Base-by-base conservation (phyloP, 2,113 vertebrate species). In the Myiagra hebetior region DNA sequence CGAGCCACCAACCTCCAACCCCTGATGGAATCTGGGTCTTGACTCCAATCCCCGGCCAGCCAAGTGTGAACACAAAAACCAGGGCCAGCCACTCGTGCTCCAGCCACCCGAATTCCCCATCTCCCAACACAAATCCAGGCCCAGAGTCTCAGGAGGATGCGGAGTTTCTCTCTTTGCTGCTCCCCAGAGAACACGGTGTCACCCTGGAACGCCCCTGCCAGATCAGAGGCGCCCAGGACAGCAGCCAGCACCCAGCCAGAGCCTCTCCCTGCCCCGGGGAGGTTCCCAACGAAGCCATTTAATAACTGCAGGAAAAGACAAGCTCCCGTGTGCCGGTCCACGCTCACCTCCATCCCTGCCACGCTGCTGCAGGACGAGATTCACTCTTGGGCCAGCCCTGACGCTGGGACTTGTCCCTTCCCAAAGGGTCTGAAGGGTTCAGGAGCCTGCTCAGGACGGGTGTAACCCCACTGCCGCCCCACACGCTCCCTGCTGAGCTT, bases 131-230 rank as follows among this genome's bases (percentile, higher is more conserved):
- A 33, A 69, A 69, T 4, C 67, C 75, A 49, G 74, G 9, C 49
- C 56, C 44, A 1, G 42, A 4, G 4, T 0, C 19, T 1, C 57
- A 11, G 0, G 5, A 39, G 64, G 47, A 57, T 49, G 1, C 0
- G 0, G 35, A 35, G 22, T 72, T 68, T 12, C 24, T 26, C 18
- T 1, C 62, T 68, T 23, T 21, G 62, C 35, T 7, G 28, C 41
- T 4, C 50, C 28, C 1, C 27, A 2, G 26, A 3, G 3, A 39
- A 7, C 13, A 0, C 13, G 0, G 24, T 1, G 62, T 31, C 1
- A 0, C 35, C 1, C 0, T 1, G 41, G 10, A 62, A 73, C 1
- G 1, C 19, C 75, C 44, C 77, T 13, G 31, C 7, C 42, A 2
- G 42, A 20, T 27, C 69, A 59, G 65, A 64, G 15, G n/a, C 1